These are phyloP conservation scores for Nematostella vectensis DNA, from an alignment of 92 coral and sea anemone genomes.

Conservation along the genomic window DNA sequence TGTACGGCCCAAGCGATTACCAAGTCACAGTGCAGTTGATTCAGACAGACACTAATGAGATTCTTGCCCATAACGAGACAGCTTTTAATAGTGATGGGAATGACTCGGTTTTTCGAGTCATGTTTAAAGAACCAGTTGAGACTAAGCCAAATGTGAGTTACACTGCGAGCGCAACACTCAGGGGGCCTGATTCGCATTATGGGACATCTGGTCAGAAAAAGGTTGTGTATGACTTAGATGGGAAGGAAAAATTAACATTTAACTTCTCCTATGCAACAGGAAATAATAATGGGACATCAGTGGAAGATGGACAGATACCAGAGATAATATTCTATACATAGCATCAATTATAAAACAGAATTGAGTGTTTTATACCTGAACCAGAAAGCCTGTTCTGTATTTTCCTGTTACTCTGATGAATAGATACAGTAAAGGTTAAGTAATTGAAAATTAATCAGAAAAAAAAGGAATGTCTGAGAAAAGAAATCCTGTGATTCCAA, in stretches of 20 bases:
- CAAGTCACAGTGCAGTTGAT: slow-evolving; percentile 79
- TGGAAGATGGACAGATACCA: slow-evolving; percentile 97
- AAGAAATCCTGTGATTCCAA: no score
- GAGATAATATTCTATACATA: slow-evolving; percentile 86
- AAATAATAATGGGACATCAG: slow-evolving; percentile 93
- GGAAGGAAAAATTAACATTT: slow-evolving; percentile 70
- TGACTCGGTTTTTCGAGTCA: slow-evolving; percentile 79
- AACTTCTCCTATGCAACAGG: slow-evolving; percentile 95
- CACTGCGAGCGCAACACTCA: slow-evolving; percentile 84
- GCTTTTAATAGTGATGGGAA: slow-evolving; percentile 95
- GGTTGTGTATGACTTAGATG: slow-evolving; percentile 64
- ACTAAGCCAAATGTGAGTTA: slow-evolving; percentile 59
- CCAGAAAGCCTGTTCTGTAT: no score
- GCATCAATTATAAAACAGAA: no score
- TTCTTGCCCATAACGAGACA: slow-evolving; percentile 84
- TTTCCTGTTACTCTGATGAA: no score
- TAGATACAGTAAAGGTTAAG: no score
- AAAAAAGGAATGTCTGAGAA: no score
- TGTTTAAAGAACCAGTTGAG: slow-evolving; percentile 95
- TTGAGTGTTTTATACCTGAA: no score
- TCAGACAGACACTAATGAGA: slow-evolving; percentile 62
- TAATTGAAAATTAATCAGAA: no score
- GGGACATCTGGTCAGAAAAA: slow-evolving; percentile 92
- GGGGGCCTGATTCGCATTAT: slow-evolving; percentile 95
- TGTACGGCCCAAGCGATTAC: slow-evolving; percentile 95